Percentiles rank a stretch among this genome's conserved stretches.
Conservation (phyloP, 2,888 invertebrate species). For the Melikaiella ostensackeni region DNA sequence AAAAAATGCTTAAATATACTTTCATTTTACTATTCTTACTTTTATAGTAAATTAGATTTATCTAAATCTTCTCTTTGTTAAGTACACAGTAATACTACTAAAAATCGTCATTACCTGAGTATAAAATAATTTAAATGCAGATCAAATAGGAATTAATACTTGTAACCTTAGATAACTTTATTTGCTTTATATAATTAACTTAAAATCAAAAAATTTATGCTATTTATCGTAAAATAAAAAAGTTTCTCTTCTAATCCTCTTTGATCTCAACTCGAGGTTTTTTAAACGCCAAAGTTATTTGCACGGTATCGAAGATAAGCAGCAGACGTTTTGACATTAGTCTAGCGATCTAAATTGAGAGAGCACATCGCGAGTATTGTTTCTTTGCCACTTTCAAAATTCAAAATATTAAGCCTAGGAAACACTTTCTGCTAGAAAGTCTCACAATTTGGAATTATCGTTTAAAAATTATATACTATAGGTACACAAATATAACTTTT, state of each 20-base stretch:
- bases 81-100: too few species aligned
- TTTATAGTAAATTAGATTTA: neutral
- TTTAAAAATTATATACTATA: neutral
- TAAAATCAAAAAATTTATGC: neutral
- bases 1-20: neutral
- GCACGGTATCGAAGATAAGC: too few species aligned
- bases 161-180: neutral
- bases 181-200: neutral
- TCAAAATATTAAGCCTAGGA: neutral
- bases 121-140: neutral
- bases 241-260: conserved; percentile 27
- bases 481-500: neutral
- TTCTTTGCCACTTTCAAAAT: neutral
- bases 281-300: neutral
- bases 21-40: neutral
- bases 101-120: neutral
- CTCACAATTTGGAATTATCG: neutral
- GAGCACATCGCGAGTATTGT: neutral
- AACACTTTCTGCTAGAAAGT: conserved; percentile 14
- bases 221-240: neutral
- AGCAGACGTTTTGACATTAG: neutral
- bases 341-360: conserved; percentile 12
- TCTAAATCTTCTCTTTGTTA: neutral
- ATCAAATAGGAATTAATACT: neutral
- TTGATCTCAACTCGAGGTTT: conserved; percentile 25